Evolutionary conservation across 2,797 vertebrate species (phyloP).

Genomic region (Rhincodon typus): DNA sequence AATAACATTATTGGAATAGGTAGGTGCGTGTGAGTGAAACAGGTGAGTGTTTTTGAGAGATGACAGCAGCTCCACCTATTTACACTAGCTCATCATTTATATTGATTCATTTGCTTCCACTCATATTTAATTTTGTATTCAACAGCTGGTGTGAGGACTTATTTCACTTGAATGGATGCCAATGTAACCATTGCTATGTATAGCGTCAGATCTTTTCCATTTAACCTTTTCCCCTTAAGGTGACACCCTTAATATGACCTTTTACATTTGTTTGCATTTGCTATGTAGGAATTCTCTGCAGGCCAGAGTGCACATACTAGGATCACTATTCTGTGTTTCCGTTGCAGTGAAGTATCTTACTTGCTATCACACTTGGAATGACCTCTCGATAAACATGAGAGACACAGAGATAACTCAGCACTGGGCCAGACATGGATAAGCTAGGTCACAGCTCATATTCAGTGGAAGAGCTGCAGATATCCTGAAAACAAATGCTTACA

Average conservation of each 20-base stretch:
- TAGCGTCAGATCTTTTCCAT: background rate
- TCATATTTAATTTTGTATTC: background rate
- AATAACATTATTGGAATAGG: background rate
- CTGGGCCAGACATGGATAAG: background rate
- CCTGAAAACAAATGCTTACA: no score
- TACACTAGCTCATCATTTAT: constrained; percentile 21
- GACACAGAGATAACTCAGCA: background rate
- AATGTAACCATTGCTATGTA: background rate
- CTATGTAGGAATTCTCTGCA: background rate
- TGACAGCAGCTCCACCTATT: constrained; percentile 22
- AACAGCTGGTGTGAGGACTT: constrained; percentile 27
- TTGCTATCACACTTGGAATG: background rate
- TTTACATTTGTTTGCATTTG: background rate
- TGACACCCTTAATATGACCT: background rate
- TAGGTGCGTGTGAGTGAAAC: constrained; percentile 7
- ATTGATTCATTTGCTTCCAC: constrained; percentile 16
- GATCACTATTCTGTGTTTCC: background rate
- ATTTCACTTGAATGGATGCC: background rate
- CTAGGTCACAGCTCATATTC: background rate
- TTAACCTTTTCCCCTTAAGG: background rate
- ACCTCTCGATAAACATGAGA: no score
- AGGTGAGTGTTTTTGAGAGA: background rate
- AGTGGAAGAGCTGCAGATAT: background rate
- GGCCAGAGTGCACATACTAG: background rate
- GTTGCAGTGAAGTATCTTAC: background rate